A percentile compares a stretch with the other conserved stretches of the same genome.
Evolutionary conservation across 1,140 invertebrate genomes (phyloP).

Genomic region (Delia radicum): DNA sequence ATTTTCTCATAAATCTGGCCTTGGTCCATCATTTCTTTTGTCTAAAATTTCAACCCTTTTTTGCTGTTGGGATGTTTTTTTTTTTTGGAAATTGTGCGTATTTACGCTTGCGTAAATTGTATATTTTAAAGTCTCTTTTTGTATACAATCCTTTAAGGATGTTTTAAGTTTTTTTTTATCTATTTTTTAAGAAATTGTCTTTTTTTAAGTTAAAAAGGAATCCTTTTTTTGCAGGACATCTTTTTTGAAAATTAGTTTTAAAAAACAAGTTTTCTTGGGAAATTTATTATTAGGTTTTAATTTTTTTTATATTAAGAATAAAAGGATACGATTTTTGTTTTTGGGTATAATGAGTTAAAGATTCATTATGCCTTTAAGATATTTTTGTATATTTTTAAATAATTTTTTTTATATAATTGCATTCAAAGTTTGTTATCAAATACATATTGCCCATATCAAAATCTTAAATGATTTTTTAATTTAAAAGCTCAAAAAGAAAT

Average conservation of each 20-base stretch:
- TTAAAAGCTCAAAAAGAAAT: no score
- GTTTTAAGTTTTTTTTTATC: not conserved
- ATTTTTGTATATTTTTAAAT: no score
- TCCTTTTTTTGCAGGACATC: not conserved
- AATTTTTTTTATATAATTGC: no score
- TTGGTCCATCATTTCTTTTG: not conserved
- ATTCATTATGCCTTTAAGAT: no score
- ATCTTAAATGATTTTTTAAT: no score
- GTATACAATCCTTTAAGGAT: not conserved
- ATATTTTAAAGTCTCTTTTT: not conserved
- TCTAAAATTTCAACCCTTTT: not conserved
- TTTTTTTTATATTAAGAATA: not conserved
- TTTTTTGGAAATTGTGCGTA: no score
- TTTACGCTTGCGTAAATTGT: not conserved
- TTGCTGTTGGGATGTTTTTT: not conserved
- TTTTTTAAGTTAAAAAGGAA: not conserved
- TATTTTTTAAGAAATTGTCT: not conserved
- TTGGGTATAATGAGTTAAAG: no score
- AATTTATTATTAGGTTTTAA: not conserved
- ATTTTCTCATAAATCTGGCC: constrained; percentile 11
- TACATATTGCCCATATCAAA: no score
- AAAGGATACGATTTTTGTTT: no score
- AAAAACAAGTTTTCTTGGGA: not conserved
- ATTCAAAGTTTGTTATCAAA: no score
- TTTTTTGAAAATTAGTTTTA: not conserved